Evolutionary conservation across 1,140 invertebrate species (phyloP), one percentile per base, ranked within the genome.

Genomic region (Nasonia vitripennis): DNA sequence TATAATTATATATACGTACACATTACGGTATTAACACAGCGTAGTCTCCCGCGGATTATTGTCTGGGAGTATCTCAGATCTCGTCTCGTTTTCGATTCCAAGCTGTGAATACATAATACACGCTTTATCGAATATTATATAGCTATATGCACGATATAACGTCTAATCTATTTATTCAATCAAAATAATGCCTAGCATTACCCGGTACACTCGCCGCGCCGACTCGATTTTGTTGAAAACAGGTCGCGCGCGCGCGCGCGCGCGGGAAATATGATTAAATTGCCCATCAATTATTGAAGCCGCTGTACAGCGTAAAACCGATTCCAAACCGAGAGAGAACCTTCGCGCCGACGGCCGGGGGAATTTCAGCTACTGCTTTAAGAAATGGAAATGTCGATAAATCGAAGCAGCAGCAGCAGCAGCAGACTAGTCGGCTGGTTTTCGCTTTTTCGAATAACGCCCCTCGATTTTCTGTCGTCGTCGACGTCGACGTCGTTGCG

Each of bases 341-440:
- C 62, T 9, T 9, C 67, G 62, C n/a, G n/a, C 34, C 34, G 34
- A 37, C 34, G 34, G 34, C 34, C 70, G 27, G 73, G 73, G 34
- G 37, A 41, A 75, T 75, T 75, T 45, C 17, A 11, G 14, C 12
- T 34, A n/a, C 14, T 12, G 51, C 75, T 78, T 78, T 78, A 71
- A 84, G 82, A 84, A 71, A 79, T 41, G 27, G 48, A 71, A 84
- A 84, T 51, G 41, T 84, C 83, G 75, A 84, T 84, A 84, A 84
- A 74, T 71, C 68, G 77, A 84, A 84, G 74, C 67, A 37, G 75
- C 48, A 20, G 70, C 70, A 84, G 74, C 67, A 37, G 75, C 48
- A 20, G 70, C 70, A 11, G 9, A 7, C 7, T 20, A 20, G 37
- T 12, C 17, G 31, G 81, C 27, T 27, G 27, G 2, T 70, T 83